Base-by-base conservation (phyloP, 2,113 vertebrate species). In the Alligator mississippiensis region DNA sequence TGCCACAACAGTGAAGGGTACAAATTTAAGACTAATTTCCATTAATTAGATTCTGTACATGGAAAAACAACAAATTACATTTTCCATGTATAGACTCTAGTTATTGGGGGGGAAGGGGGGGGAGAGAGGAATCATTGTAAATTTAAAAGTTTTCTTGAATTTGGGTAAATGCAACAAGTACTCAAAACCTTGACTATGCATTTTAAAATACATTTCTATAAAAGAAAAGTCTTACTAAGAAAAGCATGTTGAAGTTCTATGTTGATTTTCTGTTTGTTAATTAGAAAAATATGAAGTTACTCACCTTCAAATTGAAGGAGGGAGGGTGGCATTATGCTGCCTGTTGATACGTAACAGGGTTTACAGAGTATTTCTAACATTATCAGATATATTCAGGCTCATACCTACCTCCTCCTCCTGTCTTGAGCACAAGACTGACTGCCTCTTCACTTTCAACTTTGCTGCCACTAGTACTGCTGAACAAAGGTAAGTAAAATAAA, bases 171-270 rank as follows among this genome's bases (percentile, higher is more conserved):
- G 47, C 47, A 47, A 13, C 24, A 4, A 54, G 5, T 11, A 25
- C 25, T 84, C 18, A 66, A 78, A 75, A 64, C 58, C 7, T 57
- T 22, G 89, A n/a, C 19, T 15, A 85, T 24, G 64, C 64, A 21
- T 18, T 59, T 66, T 27, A 21, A 70, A 0, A 0, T 34, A 38
- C 7, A 84, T 25, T 22, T 82, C 11, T 24, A 22, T 15, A 5
- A 3, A 30, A 61, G 24, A 24, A 47, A 38, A 38, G 21, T 22
- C 19, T 22, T 47, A 34, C 30, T 74, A 72, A 74, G 24, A 72
- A 47, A 24, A 24, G 70, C 47, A 47, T 24, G 34, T 30, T 74
- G 34, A 19, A 24, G 11, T 74, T 74, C 70, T 21, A 47, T 6
- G 21, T 19, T 47, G 47, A 47, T 24, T 74, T 8, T 47, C 47